Evolutionary conservation across 1,140 invertebrate species (phyloP).

Genomic region (Drosophila bipectinata): DNA sequence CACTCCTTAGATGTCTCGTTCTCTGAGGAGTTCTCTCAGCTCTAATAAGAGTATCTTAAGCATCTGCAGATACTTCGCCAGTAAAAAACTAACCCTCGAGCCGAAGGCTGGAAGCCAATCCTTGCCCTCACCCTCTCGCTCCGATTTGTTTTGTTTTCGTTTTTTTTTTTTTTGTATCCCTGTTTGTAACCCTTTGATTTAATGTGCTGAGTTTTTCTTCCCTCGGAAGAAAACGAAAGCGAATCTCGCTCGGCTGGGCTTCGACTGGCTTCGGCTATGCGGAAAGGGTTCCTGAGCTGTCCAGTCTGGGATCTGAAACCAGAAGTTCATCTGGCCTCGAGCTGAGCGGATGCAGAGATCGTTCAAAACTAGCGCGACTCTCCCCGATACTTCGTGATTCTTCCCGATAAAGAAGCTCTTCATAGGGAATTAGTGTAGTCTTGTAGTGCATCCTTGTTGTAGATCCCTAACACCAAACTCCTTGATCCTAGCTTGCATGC

Average conservation of each 20-base stretch:
- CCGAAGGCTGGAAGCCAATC: slow-evolving; percentile 46
- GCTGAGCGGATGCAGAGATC: slow-evolving; percentile 75
- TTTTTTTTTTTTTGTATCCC: slow-evolving; percentile 12
- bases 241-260: neutral
- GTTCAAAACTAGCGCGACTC: slow-evolving; percentile 38
- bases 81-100: slow-evolving; percentile 62
- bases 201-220: slow-evolving; percentile 58
- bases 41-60: slow-evolving; percentile 20
- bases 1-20: neutral
- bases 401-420: slow-evolving; percentile 5
- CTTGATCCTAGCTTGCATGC: slow-evolving; percentile 56
- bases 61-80: slow-evolving; percentile 15
- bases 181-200: slow-evolving; percentile 70
- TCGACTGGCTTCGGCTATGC: slow-evolving; percentile 20
- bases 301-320: slow-evolving; percentile 44
- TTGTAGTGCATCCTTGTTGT: slow-evolving; percentile 29
- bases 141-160: slow-evolving; percentile 15
- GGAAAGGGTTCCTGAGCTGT: slow-evolving; percentile 67
- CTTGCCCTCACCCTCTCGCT: slow-evolving; percentile 23
- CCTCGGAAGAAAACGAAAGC: slow-evolving; percentile 66
- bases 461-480: slow-evolving; percentile 34
- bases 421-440: slow-evolving; percentile 19
- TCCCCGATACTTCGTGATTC: slow-evolving; percentile 29
- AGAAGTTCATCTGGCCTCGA: slow-evolving; percentile 82
- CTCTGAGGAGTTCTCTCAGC: neutral